Conservation (phyloP, 2,113 vertebrate species). For the Chascanopsetta lugubris region DNA sequence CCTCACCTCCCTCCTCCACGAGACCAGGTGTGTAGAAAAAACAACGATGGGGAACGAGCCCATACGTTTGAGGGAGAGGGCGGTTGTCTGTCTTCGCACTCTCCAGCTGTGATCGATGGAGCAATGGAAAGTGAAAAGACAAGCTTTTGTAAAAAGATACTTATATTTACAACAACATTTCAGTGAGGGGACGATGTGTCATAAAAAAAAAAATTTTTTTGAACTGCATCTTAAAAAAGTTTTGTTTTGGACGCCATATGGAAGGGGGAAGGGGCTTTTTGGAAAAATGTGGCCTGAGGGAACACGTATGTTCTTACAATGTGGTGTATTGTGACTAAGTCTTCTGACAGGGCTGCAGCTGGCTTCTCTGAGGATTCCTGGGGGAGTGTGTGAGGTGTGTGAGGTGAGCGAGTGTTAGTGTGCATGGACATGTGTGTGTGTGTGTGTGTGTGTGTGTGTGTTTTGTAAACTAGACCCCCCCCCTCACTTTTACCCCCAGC, state of each 20-base stretch:
- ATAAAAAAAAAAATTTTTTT: not conserved
- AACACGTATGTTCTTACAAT: slow-evolving; percentile 53
- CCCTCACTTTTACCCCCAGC: slow-evolving; percentile 63
- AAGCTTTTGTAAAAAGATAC: not conserved
- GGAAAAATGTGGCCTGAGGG: slow-evolving; percentile 31
- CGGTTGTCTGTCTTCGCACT: not conserved
- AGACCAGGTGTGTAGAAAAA: slow-evolving; percentile 45
- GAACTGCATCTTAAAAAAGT: not conserved
- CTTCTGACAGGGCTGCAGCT: slow-evolving; percentile 71
- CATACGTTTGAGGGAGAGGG: slow-evolving; percentile 4
- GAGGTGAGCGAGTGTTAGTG: slow-evolving; percentile 15
- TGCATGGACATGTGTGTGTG: slow-evolving; percentile 22
- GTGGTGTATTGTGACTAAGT: slow-evolving; percentile 63
- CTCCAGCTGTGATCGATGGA: not conserved
- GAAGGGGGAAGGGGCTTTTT: slow-evolving; percentile 14
- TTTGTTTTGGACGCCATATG: not conserved
- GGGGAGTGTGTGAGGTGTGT: slow-evolving; percentile 36
- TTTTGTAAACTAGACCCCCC: slow-evolving; percentile 64
- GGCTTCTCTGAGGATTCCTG: slow-evolving; percentile 64
- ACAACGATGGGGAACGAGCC: slow-evolving; percentile 2
- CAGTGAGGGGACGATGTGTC: not conserved
- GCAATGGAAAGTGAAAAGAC: not conserved
- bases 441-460: slow-evolving; percentile 45
- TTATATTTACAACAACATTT: not conserved
- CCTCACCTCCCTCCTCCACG: slow-evolving; percentile 26